These are phyloP conservation scores for Papilio elwesi DNA, from an alignment of 2,888 invertebrate genomes.

Conservation along the genomic window DNA sequence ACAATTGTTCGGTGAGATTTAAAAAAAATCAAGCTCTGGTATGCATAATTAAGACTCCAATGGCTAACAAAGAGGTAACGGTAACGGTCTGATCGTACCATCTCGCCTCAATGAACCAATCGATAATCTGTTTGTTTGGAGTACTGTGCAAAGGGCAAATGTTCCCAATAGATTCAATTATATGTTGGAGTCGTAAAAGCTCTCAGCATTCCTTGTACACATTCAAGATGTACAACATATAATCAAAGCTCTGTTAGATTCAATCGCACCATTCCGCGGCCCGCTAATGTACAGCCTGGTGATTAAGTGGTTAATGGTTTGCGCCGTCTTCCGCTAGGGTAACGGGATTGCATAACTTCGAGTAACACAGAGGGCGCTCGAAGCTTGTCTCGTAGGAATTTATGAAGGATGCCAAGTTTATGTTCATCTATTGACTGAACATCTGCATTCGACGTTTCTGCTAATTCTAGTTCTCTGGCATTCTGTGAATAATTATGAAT, in stretches of 20 bases:
- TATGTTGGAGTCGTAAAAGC: slow-evolving; percentile 4
- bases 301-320: slow-evolving; percentile 51
- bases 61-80: too few relatives aligned
- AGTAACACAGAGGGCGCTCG: slow-evolving; percentile 18
- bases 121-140: too few relatives aligned
- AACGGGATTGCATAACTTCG: slow-evolving; percentile 55
- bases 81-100: too few relatives aligned
- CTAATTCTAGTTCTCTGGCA: background rate
- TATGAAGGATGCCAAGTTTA: too few relatives aligned
- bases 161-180: background rate
- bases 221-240: slow-evolving; percentile 8
- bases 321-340: slow-evolving; percentile 51
- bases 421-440: too few relatives aligned
- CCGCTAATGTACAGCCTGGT: slow-evolving; percentile 37
- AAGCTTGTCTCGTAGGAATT: slow-evolving; percentile 8
- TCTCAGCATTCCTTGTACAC: background rate
- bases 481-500: background rate
- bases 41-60: too few relatives aligned
- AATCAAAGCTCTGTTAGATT: slow-evolving; percentile 34
- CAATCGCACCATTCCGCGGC: slow-evolving; percentile 14
- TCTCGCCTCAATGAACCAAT: too few relatives aligned
- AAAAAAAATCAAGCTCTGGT: too few relatives aligned
- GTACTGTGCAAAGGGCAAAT: too few relatives aligned
- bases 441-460: background rate
- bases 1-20: too few relatives aligned